Evolutionary conservation across 2,888 invertebrate species (phyloP), one percentile per base, ranked within the genome.

Genomic region (Caenorhabditis sinica): DNA sequence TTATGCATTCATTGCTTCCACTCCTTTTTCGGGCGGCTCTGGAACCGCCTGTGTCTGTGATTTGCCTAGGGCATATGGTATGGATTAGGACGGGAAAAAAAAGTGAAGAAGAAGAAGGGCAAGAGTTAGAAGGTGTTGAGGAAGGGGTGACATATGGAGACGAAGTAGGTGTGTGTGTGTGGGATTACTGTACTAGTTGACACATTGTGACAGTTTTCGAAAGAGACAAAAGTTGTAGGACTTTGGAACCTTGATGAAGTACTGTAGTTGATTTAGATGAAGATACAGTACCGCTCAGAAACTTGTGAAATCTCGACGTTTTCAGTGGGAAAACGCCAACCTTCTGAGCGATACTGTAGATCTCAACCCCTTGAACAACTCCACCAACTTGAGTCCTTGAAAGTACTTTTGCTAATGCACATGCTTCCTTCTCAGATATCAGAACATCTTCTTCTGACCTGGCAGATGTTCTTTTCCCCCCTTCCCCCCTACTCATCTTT

Each of bases 1-100:
- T 79, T 71, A 79, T 79, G 65, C 71, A 79, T 79, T 72, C 79
- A 79, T 72, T 72, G 56, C 43, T 56, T 56, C 6, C 30, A n/a
- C 20, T 75, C 49, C 68, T 69, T 69, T 56, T 40, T 40, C 8
- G 36, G 17, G 25, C 9, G 43, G 28, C 76, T 65, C 49, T 53
- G 66, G 45, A 76, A 66, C 60, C 58, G 23, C 23, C 20, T 25
- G 23, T 63, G 71, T n/a, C n/a, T 53, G 51, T 69, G 69, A 58
- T 72, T 49, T 61, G 43, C 72, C 40, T 20, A 15, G 30, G 60
- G 61, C 72, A 73, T 73, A 73, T 73, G 72, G 72, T 73, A 60
- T 49, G 49, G 72, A 49, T 45, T 73, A 45, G 60, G 25, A 63
- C 6, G 17, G 33, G 53, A 23, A 25, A 28, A 28, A 28, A 40